A percentile compares a stretch with the other conserved stretches of the same genome.
Conservation (phyloP, 2,113 vertebrate genomes). For the Thunnus maccoyii region DNA sequence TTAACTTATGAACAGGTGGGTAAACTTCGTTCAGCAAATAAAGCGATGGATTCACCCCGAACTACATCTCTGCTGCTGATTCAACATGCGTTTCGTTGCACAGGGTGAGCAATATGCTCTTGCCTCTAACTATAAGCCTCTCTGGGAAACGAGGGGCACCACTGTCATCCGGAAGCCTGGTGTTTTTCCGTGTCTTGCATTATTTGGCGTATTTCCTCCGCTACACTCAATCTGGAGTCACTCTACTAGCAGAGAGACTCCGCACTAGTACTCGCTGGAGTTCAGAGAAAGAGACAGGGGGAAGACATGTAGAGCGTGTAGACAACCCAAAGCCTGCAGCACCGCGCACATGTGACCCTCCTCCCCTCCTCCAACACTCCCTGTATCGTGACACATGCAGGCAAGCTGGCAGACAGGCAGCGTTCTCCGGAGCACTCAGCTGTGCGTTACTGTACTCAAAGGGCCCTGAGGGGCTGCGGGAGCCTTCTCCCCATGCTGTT, state of each 20-base stretch:
- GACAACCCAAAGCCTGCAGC: slow-evolving; percentile 40
- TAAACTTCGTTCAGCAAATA: background rate
- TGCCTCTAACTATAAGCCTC: slow-evolving; percentile 41
- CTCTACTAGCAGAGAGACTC: background rate
- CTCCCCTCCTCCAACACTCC: slow-evolving; percentile 37
- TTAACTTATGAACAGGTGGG: background rate
- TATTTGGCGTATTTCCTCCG: slow-evolving; percentile 26
- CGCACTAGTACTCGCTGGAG: background rate
- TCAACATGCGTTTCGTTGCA: slow-evolving; percentile 6
- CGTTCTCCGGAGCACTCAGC: slow-evolving; percentile 59
- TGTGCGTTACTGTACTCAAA: slow-evolving; percentile 62
- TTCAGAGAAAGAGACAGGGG: slow-evolving; percentile 32
- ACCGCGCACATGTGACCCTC: slow-evolving; percentile 30
- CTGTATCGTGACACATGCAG: slow-evolving; percentile 39
- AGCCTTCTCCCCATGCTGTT: slow-evolving; percentile 43
- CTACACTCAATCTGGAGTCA: slow-evolving; percentile 3
- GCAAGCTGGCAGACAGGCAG: slow-evolving; percentile 43
- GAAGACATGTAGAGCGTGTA: slow-evolving; percentile 5
- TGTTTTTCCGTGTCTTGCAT: slow-evolving; percentile 26
- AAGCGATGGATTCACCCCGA: background rate
- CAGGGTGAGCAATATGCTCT: slow-evolving; percentile 36
- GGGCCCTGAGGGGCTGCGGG: slow-evolving; percentile 32
- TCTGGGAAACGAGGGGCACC: slow-evolving; percentile 20
- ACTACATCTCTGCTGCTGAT: slow-evolving; percentile 1
- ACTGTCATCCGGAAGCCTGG: slow-evolving; percentile 27